Base-by-base conservation (phyloP, 2,888 invertebrate species). In the Chromoteleia sp. region DNA sequence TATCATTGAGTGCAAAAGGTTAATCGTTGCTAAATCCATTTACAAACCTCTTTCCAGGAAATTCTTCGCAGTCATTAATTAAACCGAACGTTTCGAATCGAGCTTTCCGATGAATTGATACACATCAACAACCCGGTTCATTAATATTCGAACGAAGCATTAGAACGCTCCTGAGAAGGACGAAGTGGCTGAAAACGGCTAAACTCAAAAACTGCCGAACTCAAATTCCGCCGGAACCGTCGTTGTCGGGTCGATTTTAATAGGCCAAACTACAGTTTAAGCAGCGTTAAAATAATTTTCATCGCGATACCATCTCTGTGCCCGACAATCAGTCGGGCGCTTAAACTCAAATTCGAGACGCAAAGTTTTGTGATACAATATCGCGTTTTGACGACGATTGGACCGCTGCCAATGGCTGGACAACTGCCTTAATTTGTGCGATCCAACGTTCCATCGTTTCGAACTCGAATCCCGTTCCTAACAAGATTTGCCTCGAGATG, bases 371-470 rank as follows among this genome's bases (percentile, higher is more conserved):
- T 39, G 59, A 77, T 70, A 56, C 70, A 71, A 70, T 70, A 58
- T 77, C 76, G 29, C 68, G 30, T 36, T 39, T 61, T 59, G 63
- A 36, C 30, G 39, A 33, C 56, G 56, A 56, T 77, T 77, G 77
- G 77, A 70, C 21, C 54, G 19, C 33, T 54, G 68, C 77, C 77
- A 77, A 70, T 63, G 61, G 21, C 43, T 43, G 76, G 68, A 76
- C 76, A 76, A 76, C 68, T 76, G 54, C 70, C 71, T 78, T 71
- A 78, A 78, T 78, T 78, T 78, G 71, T 65, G 43, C 58, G 54
- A 71, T 58, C 17, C 70, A 63, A 54, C 70, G 70, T 77, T 63
- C 29, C 58, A n/a, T 41, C 39, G 30, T 41, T 39, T 5, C 52
- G 7, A 54, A 67, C 30, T 41, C 41, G 17, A 19, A 19, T 59